Percentiles rank a stretch among this genome's conserved stretches.
Evolutionary conservation across 2,888 invertebrate genomes (phyloP).

Genomic region (Exephanes ischioxanthus): DNA sequence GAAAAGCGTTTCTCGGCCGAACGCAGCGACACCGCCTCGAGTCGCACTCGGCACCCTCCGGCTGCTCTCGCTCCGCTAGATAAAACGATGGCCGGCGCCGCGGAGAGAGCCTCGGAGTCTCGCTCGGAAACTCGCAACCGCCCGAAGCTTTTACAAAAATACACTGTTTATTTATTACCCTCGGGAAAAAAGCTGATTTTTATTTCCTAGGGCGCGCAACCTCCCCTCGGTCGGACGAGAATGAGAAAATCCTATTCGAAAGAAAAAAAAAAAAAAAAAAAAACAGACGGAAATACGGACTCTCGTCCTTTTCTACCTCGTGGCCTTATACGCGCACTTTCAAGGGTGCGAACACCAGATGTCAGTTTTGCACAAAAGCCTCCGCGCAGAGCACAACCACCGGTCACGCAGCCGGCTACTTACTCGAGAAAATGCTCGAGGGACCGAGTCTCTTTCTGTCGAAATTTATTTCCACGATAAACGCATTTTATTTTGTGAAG

Average conservation of each 20-base stretch:
- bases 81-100: slow-evolving; percentile 53
- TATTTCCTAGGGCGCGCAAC: background rate
- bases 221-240: background rate
- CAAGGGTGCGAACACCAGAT: slow-evolving; percentile 60
- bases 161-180: slow-evolving; percentile 37
- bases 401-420: slow-evolving; percentile 53
- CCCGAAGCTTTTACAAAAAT: slow-evolving; percentile 6
- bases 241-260: slow-evolving; percentile 4
- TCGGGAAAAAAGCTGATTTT: slow-evolving; percentile 5
- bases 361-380: slow-evolving; percentile 57
- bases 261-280: background rate
- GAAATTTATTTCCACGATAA: background rate
- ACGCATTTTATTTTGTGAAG: background rate
- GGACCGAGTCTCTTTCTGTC: background rate
- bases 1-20: slow-evolving; percentile 50
- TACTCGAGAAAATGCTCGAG: slow-evolving; percentile 36
- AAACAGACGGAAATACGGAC: background rate
- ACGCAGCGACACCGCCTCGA: slow-evolving; percentile 55
- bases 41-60: slow-evolving; percentile 53
- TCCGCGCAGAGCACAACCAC: slow-evolving; percentile 19
- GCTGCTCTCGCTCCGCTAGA: slow-evolving; percentile 46
- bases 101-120: slow-evolving; percentile 24
- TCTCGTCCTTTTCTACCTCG: background rate
- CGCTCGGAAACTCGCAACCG: background rate
- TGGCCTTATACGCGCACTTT: slow-evolving; percentile 33